Evolutionary conservation across 1,140 invertebrate genomes (phyloP).

Genomic region (Drosophila bocqueti): DNA sequence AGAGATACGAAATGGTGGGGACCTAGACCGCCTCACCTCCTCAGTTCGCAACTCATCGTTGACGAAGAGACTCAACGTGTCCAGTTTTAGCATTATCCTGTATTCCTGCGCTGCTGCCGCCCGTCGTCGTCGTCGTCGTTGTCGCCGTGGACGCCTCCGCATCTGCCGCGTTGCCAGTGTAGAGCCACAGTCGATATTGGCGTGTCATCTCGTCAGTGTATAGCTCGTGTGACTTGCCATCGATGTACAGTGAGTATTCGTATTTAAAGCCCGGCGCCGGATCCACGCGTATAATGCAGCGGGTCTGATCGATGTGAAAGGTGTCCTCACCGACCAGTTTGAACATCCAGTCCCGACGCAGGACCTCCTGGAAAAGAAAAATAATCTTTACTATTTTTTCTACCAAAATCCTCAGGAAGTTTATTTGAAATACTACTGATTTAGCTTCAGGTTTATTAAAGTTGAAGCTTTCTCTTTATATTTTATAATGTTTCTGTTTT

Average conservation of each 20-base stretch:
- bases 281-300: constrained; percentile 87
- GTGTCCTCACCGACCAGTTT: constrained; percentile 91
- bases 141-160: not conserved
- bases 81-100: constrained; percentile 88
- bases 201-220: constrained; percentile 92
- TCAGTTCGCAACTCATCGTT: constrained; percentile 80
- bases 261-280: constrained; percentile 93
- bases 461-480: not conserved
- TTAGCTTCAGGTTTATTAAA: not conserved
- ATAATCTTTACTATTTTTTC: not conserved
- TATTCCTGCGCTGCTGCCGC: constrained; percentile 75
- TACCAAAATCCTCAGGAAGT: not conserved
- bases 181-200: constrained; percentile 86
- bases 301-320: constrained; percentile 86
- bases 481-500: not conserved
- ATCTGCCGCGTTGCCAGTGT: constrained; percentile 30
- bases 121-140: not conserved
- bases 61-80: constrained; percentile 79
- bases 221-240: constrained; percentile 91
- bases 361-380: constrained; percentile 88
- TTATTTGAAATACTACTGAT: not conserved
- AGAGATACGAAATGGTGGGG: not conserved
- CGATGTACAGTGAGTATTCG: constrained; percentile 90
- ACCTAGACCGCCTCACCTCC: constrained; percentile 39
- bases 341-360: constrained; percentile 94